These are phyloP conservation scores for Alexandromys oeconomus DNA, from an alignment of 2,797 vertebrate genomes.

Conservation along the genomic window DNA sequence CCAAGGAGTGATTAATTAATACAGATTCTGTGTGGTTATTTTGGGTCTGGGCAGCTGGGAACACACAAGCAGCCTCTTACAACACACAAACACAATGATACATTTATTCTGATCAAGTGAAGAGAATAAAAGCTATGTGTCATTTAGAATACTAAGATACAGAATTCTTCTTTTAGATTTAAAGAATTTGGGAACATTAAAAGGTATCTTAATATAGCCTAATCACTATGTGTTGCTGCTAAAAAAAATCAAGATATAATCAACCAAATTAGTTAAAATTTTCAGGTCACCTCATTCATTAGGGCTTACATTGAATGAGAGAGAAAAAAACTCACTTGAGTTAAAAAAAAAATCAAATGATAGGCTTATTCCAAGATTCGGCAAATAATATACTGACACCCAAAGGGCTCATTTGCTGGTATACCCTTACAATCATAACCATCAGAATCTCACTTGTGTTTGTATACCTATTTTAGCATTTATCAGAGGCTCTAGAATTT, in stretches of 20 bases:
- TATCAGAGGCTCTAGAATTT: background rate
- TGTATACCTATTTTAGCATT: background rate
- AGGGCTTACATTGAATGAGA: background rate
- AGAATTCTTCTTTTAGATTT: slow-evolving; percentile 19
- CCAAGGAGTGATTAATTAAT: no score
- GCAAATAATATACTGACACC: background rate
- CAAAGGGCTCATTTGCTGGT: background rate
- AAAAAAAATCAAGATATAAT: background rate
- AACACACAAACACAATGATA: background rate
- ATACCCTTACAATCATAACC: background rate
- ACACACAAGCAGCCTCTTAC: no score
- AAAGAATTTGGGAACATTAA: slow-evolving; percentile 34
- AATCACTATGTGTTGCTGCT: background rate
- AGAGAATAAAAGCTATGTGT: background rate
- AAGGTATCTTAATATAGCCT: background rate
- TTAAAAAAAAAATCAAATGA: background rate
- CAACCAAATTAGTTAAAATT: background rate
- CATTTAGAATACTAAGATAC: background rate
- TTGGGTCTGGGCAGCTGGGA: no score
- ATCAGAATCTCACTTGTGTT: background rate
- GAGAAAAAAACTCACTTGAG: slow-evolving; percentile 26
- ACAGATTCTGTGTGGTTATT: no score
- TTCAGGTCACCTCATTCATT: slow-evolving; percentile 37
- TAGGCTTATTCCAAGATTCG: background rate
- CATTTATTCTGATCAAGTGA: slow-evolving; percentile 2